A percentile compares a stretch with the other conserved stretches of the same genome.
These are phyloP conservation scores for Drosophila suzukii DNA, from an alignment of 1,140 invertebrate species.

Conservation along the genomic window DNA sequence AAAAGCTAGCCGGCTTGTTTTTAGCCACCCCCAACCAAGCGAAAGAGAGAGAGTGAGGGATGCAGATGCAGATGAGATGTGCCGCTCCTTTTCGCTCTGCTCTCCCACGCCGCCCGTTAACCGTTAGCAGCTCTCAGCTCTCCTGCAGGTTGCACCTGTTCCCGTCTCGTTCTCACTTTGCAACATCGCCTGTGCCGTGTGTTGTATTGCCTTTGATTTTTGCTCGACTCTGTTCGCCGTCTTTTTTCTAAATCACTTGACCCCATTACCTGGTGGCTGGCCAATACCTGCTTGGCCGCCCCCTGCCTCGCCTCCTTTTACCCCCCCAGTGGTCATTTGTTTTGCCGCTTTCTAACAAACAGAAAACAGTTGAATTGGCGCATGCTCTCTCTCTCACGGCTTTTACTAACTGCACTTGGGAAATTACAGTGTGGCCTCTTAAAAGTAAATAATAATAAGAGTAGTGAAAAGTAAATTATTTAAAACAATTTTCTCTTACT, in stretches of 20 bases:
- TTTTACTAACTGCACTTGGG: conserved; percentile 23
- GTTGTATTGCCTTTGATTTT: conserved; percentile 39
- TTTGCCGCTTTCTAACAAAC: conserved; percentile 81
- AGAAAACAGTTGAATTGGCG: conserved; percentile 78
- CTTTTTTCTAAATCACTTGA: conserved; percentile 77
- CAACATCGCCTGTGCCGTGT: conserved; percentile 30
- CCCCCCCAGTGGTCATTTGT: conserved; percentile 68
- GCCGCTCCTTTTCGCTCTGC: conserved; percentile 29
- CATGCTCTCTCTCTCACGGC: conserved; percentile 44
- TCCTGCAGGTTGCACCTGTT: conserved; percentile 71
- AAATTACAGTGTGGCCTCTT: conserved; percentile 8
- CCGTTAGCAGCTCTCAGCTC: conserved; percentile 22
- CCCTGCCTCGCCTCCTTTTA: conserved; percentile 11
- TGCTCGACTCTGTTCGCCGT: neutral
- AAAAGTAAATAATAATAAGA: neutral
- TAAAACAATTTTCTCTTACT: neutral
- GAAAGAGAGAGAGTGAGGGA: conserved; percentile 19
- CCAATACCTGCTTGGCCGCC: conserved; percentile 50
- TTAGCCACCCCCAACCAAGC: conserved; percentile 57
- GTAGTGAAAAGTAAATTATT: too few species aligned
- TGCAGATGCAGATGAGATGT: conserved; percentile 10
- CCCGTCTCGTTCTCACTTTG: conserved; percentile 29
- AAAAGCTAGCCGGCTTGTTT: conserved; percentile 46
- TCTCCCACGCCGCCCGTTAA: conserved; percentile 42
- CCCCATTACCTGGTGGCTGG: conserved; percentile 78